Evolutionary conservation across 2,113 vertebrate species (phyloP), one percentile per base, ranked within the genome.

Genomic region (Tiliqua scincoides): DNA sequence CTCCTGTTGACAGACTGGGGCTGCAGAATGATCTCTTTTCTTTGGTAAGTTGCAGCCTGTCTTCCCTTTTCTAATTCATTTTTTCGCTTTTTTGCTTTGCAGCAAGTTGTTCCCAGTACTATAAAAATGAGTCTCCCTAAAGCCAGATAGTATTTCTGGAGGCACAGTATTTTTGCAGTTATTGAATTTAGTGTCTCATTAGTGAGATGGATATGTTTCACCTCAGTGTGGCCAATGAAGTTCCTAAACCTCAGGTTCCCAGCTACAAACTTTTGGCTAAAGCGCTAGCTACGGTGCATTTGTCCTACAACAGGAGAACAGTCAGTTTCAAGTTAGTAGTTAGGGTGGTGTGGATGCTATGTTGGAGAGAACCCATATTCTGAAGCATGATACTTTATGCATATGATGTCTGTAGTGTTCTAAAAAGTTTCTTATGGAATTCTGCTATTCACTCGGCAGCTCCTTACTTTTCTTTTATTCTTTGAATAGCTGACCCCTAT

Each of bases 21-120:
- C 97, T 99, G 89, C 99, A 99, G 95, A 99, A 99, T 54, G 99
- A 99, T 94, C 98, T 99, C 59, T 99, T 99, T 96, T 99, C 98
- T 40, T 96, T 99, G 96, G 99, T 99, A 93, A 98, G 96, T 67
- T 12, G 8, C 9, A 2, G 52, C 73, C 57, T 63, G 48, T 20
- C 65, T 89, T 0, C 4, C 67, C 37, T 70, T 54, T 74, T 15
- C 20, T 70, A 79, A 59, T 59, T 54, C 72, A 18, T 20, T 15
- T 30, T 40, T 30, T 4, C 32, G 1, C 12, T 62, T 78, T 32
- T n/a, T 48, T 20, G 9, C 57, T 27, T 67, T 70, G 7, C 12
- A 37, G 61, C 54, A 25, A 10, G 20, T 23, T 52, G 1, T 20
- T 0, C 6, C 30, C 20, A 21, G 15, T 32, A 67, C 61, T 30